These are phyloP conservation scores for Tethya wilhelma DNA, from an alignment of 37 sponge, comb jelly and placozoan species.

Conservation along the genomic window DNA sequence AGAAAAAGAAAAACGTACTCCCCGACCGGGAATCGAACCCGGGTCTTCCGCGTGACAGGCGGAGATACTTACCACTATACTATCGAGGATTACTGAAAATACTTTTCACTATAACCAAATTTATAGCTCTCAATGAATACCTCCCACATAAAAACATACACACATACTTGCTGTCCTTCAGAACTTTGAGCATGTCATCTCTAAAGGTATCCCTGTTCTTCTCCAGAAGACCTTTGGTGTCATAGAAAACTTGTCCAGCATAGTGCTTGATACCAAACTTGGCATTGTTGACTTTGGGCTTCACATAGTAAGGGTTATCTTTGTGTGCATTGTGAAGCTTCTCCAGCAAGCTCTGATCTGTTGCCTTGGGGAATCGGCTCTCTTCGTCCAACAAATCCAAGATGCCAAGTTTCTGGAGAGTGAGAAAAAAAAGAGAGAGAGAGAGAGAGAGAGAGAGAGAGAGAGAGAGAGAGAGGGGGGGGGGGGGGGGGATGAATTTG, in stretches of 20 bases:
- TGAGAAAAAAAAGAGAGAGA: background rate
- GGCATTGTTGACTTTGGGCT: conserved; percentile 87
- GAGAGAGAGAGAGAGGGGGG: conserved; percentile 26
- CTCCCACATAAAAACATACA: background rate
- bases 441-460: conserved; percentile 14
- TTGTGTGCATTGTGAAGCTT: conserved; percentile 92
- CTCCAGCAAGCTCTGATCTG: conserved; percentile 89
- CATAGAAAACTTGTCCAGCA: conserved; percentile 96
- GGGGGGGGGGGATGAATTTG: conserved; percentile 2
- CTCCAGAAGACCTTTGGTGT: conserved; percentile 84
- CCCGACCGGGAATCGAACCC: too few species aligned
- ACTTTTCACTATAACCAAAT: too few species aligned
- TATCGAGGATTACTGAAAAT: too few species aligned
- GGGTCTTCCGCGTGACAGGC: too few species aligned
- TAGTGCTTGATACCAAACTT: conserved; percentile 99
- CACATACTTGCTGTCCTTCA: conserved; percentile 91
- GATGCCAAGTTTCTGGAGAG: conserved; percentile 93
- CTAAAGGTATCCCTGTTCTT: conserved; percentile 97
- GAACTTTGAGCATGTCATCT: conserved; percentile 91
- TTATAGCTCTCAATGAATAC: background rate
- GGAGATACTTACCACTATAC: too few species aligned
- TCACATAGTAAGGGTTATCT: conserved; percentile 89
- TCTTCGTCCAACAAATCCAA: conserved; percentile 97
- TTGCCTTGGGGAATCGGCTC: conserved; percentile 98
- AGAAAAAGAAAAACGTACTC: background rate